Evolutionary conservation across 2,888 invertebrate species (phyloP).

Genomic region (Podabrus alpinus): DNA sequence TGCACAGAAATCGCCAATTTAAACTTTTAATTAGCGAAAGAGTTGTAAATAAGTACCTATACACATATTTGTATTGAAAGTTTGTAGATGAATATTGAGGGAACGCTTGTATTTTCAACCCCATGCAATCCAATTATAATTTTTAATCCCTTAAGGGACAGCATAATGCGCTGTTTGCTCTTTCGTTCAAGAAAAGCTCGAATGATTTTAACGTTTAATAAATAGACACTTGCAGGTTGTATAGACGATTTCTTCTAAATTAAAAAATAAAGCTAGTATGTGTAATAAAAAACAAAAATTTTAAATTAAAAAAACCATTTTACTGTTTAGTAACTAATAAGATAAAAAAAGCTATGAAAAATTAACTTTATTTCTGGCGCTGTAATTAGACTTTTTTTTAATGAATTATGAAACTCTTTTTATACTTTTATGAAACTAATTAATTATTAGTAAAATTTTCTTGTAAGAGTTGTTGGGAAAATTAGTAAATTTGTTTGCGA

Average conservation of each 20-base stretch:
- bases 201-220: constrained; percentile 10
- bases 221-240: constrained; percentile 2
- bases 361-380: background rate
- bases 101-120: constrained; percentile 35
- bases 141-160: constrained; percentile 53
- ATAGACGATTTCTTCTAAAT: background rate
- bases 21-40: constrained; percentile 15
- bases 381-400: background rate
- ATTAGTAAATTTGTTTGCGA: background rate
- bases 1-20: background rate
- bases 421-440: background rate
- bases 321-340: no score
- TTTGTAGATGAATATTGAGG: constrained; percentile 30
- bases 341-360: background rate
- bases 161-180: constrained; percentile 50
- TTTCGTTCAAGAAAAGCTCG: constrained; percentile 23
- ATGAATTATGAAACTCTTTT: background rate
- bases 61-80: constrained; percentile 23
- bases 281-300: background rate
- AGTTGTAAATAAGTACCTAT: constrained; percentile 7
- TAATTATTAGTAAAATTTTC: background rate
- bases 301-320: background rate
- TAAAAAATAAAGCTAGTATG: background rate
- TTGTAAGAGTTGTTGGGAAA: background rate
- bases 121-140: constrained; percentile 55